Base-by-base conservation (phyloP, 1,140 invertebrate species). In the Pogonognathellus flavescens region DNA sequence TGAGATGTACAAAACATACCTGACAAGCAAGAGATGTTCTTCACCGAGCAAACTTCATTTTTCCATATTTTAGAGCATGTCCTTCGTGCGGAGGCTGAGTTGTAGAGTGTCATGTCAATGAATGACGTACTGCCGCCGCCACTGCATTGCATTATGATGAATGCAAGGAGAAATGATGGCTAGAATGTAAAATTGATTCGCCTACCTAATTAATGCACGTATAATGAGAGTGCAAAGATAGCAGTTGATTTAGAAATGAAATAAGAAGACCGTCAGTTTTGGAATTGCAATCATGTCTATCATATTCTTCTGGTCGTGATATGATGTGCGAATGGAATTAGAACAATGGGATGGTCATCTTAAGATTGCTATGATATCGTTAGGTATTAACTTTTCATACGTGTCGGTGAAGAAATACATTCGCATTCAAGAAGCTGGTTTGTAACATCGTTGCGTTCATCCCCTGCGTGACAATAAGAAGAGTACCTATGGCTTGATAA, bases 301-400 rank as follows among this genome's bases (percentile, higher is more conserved):
- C 62, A 66, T 66, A 66, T 76, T 76, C 1, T 41, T 41, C 31
- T 41, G 31, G 31, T 41, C 70, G 70, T 76, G 70, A 76, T 76
- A 7, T 50, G 70, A 76, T 76, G 70, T 76, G 70, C 70, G 70
- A 76, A 41, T 76, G 31, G 41, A 76, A 76, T 76, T 76, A 76
- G 70, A 76, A 76, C 70, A 76, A 76, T 76, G 70, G 70, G 70
- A 76, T 76, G 70, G 70, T 76, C 70, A 31, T 31, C 41, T 76
- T 76, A 76, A 76, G 70, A 76, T 76, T 76, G 70, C 16, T n/a
- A 50, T 76, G 70, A 76, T 76, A 76, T 76, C 70, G 41, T 18
- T 76, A 8, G 49, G 70, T 49, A 76, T 76, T 50, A 76, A 76
- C 49, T 76, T 76, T 76, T 76, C 49, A 20, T 76, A 41, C 70